Conservation (phyloP, 2,797 vertebrate genomes). For the Sitta carolinensis region DNA sequence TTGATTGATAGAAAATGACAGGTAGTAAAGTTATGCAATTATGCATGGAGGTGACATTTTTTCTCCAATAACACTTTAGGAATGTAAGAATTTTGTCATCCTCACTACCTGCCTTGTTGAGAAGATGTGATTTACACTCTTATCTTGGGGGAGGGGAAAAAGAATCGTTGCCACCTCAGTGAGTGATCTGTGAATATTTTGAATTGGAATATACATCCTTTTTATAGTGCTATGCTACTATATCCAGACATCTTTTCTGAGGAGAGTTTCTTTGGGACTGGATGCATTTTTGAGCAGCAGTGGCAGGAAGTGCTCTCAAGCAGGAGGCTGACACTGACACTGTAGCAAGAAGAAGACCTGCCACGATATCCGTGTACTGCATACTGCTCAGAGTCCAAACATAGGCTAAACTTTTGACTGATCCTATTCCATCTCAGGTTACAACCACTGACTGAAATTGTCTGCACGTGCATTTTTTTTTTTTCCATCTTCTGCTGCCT, state of each 20-base stretch:
- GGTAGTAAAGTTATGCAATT: constrained; percentile 63
- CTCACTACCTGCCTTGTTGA: constrained; percentile 66
- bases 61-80: constrained; percentile 67
- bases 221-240: constrained; percentile 48
- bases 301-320: neutral
- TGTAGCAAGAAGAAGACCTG: neutral
- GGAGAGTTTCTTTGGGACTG: constrained; percentile 23
- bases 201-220: constrained; percentile 65
- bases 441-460: neutral
- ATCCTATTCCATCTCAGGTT: neutral
- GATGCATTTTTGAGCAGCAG: neutral
- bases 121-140: constrained; percentile 65
- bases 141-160: constrained; percentile 59
- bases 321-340: neutral
- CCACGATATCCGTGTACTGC: neutral
- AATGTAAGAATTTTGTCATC: constrained; percentile 65
- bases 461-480: neutral
- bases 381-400: neutral
- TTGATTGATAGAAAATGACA: constrained; percentile 57
- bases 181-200: constrained; percentile 66
- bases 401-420: neutral
- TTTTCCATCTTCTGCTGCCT: neutral
- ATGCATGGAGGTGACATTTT: constrained; percentile 65
- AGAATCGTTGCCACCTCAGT: constrained; percentile 26
- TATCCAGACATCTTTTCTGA: constrained; percentile 17